A percentile compares a stretch with the other conserved stretches of the same genome.
Conservation (phyloP, 2,888 invertebrate species). For the Pterostichus madidus region DNA sequence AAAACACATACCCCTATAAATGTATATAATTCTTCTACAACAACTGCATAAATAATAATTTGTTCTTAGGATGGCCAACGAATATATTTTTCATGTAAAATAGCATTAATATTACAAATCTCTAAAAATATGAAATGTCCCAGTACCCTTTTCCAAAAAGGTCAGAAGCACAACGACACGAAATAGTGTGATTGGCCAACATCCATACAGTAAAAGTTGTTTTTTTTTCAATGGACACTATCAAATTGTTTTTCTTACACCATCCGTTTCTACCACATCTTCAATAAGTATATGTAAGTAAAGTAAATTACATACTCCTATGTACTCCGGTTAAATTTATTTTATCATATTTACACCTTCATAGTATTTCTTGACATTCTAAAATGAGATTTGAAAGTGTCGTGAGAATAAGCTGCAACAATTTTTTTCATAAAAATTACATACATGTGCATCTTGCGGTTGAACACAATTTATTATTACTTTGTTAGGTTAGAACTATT, state of each 20-base stretch:
- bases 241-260: background rate
- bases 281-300: background rate
- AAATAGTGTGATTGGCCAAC: conserved; percentile 9
- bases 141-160: conserved; percentile 15
- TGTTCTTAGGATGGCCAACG: conserved; percentile 10
- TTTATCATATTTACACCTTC: background rate
- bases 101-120: background rate
- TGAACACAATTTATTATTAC: background rate
- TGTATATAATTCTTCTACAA: background rate
- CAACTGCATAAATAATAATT: background rate
- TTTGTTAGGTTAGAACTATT: background rate
- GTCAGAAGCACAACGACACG: background rate
- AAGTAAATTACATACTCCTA: background rate
- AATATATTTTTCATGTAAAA: background rate
- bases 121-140: conserved; percentile 34
- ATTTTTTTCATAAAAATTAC: conserved; percentile 18
- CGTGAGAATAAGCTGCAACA: conserved; percentile 2
- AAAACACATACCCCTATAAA: conserved; percentile 42
- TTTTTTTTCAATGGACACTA: conserved; percentile 17
- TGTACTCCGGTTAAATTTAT: background rate
- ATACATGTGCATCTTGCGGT: background rate
- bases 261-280: background rate
- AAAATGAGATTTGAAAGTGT: background rate
- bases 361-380: conserved; percentile 4
- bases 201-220: conserved; percentile 35